phyloP scores from a whole-genome alignment of 2,113 vertebrate species.

The Petaurus breviceps region DNA sequence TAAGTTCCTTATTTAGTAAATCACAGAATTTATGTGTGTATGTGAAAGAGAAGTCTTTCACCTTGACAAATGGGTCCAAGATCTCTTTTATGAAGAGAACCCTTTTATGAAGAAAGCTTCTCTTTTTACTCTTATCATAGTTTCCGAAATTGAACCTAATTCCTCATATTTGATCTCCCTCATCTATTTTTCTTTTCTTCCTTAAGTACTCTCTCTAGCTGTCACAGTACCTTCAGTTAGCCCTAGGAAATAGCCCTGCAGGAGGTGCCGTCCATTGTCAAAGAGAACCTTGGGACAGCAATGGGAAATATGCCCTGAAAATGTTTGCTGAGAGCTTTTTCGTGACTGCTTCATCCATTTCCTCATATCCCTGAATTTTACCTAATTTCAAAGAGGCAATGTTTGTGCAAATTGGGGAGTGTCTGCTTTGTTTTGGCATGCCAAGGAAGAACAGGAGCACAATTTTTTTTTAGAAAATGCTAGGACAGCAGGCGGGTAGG shows the following conservation, averaged over 20 bases:
- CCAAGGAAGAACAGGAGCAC: slow-evolving; percentile 6
- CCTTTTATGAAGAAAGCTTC: background rate
- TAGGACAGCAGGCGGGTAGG: background rate
- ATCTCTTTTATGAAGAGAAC: background rate
- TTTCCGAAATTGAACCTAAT: background rate
- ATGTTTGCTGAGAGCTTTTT: slow-evolving; percentile 2
- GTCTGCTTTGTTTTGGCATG: slow-evolving; percentile 25
- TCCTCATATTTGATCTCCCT: background rate
- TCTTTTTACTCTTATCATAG: background rate
- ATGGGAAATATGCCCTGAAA: background rate
- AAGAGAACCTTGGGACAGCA: background rate
- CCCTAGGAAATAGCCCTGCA: background rate
- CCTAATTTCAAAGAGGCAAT: background rate
- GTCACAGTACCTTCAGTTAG: background rate
- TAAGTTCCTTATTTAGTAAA: slow-evolving; percentile 51
- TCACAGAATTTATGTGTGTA: slow-evolving; percentile 43
- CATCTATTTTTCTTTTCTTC: background rate
- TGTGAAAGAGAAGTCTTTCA: background rate
- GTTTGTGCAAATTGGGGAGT: background rate
- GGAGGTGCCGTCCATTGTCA: background rate
- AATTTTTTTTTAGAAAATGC: slow-evolving; percentile 26
- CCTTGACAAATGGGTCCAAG: background rate
- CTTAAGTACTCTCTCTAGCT: background rate
- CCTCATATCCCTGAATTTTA: slow-evolving; percentile 43
- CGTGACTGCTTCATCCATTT: background rate